Percentiles rank a stretch among this genome's conserved stretches.
phyloP scores from a whole-genome alignment of 2,888 invertebrate species.

The Strigamia transsilvanica region DNA sequence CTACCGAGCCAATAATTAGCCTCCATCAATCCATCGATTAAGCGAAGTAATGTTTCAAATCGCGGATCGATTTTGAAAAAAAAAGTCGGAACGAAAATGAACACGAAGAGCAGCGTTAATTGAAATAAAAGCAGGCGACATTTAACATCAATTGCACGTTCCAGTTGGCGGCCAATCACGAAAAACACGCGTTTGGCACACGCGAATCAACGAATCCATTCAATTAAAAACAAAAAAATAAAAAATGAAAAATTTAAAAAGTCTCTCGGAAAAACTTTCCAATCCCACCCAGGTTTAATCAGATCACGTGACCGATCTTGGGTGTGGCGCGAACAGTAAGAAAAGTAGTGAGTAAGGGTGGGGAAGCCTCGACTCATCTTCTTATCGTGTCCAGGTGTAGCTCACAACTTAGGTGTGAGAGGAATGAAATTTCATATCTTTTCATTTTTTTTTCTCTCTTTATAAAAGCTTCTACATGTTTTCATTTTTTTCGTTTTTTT shows the following conservation, averaged over 20 bases:
- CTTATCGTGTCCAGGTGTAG: conserved; percentile 8
- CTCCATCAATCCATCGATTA: too few relatives aligned
- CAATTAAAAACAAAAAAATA: background rate
- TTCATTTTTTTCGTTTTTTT: too few relatives aligned
- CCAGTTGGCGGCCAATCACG: too few relatives aligned
- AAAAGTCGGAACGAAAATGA: too few relatives aligned
- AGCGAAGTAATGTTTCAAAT: too few relatives aligned
- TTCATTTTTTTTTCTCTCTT: background rate
- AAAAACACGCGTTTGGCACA: too few relatives aligned
- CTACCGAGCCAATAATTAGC: too few relatives aligned
- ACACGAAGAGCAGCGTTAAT: too few relatives aligned
- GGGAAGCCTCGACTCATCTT: background rate
- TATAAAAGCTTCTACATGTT: too few relatives aligned
- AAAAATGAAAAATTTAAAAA: background rate
- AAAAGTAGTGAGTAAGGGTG: background rate
- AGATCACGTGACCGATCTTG: background rate
- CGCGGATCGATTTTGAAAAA: too few relatives aligned
- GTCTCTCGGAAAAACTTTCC: background rate
- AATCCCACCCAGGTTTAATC: background rate
- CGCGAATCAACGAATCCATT: background rate
- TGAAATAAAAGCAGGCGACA: too few relatives aligned
- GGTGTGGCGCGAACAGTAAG: background rate
- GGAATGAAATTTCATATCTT: conserved; percentile 8
- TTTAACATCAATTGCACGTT: too few relatives aligned
- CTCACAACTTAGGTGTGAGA: conserved; percentile 8